Percentiles rank a stretch among this genome's conserved stretches.
Evolutionary conservation across 2,797 vertebrate genomes (phyloP).

Genomic region (Rhinatrema bivittatum): DNA sequence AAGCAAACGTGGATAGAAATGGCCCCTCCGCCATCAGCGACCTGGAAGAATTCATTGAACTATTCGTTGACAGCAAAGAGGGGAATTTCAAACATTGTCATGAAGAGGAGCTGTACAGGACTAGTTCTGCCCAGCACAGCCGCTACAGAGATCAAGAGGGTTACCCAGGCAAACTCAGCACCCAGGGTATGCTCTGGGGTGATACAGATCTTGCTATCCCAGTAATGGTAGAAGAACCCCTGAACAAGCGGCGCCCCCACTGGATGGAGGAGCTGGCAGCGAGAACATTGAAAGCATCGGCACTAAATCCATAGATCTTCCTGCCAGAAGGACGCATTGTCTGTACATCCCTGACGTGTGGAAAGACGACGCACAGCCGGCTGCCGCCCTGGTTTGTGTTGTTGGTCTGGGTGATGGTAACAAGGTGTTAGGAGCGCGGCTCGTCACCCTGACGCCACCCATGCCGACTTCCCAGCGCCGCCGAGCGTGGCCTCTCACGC

Average conservation of each 20-base stretch:
- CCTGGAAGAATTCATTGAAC: conserved; percentile 49
- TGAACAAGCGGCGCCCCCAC: conserved; percentile 74
- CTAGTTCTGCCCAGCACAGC: conserved; percentile 72
- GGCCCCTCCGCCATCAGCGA: conserved; percentile 72
- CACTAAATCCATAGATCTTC: conserved; percentile 63
- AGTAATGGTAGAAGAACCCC: conserved; percentile 64
- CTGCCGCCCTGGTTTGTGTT: conserved; percentile 40
- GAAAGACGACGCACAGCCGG: conserved; percentile 53
- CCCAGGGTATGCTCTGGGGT: conserved; percentile 64
- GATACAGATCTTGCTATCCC: conserved; percentile 56
- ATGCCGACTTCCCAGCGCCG: too few species aligned
- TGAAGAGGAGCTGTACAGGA: conserved; percentile 66
- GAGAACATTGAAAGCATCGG: conserved; percentile 73
- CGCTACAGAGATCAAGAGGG: conserved; percentile 71
- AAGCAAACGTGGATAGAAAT: conserved; percentile 79
- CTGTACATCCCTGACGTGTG: conserved; percentile 71
- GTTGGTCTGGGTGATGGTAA: conserved; percentile 26
- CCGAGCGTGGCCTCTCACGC: too few species aligned
- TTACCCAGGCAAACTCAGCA: conserved; percentile 69
- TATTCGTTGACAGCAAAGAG: conserved; percentile 64
- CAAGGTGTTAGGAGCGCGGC: too few species aligned
- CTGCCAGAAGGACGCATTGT: conserved; percentile 77
- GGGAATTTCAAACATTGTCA: conserved; percentile 68
- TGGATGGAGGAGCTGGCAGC: conserved; percentile 69
- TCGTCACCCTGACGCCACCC: too few species aligned